Evolutionary conservation across 2,113 vertebrate species (phyloP).

Genomic region (Hemibagrus wyckioides): DNA sequence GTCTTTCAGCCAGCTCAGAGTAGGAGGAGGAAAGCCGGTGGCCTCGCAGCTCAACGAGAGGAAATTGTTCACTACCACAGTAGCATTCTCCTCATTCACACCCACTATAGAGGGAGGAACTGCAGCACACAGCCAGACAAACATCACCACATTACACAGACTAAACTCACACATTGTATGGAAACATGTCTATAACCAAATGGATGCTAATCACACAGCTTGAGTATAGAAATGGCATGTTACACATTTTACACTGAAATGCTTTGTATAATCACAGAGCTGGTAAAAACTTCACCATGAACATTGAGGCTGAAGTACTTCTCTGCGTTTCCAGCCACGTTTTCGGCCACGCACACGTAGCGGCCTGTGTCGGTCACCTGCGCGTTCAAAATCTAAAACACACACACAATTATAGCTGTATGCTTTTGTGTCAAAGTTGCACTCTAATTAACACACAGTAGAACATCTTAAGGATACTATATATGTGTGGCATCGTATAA

Average conservation of each 20-base stretch:
- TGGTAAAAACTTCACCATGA: constrained; percentile 76
- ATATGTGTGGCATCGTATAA: not conserved
- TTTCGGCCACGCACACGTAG: constrained; percentile 86
- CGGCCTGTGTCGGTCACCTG: constrained; percentile 88
- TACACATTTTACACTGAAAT: no score
- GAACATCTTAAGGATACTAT: not conserved
- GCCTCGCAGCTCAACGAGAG: constrained; percentile 90
- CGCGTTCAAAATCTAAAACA: constrained; percentile 80
- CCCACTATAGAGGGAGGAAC: constrained; percentile 88
- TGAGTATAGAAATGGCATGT: not conserved
- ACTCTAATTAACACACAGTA: not conserved
- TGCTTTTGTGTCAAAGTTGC: not conserved
- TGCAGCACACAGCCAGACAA: constrained; percentile 54
- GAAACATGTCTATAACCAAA: no score
- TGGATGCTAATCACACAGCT: not conserved
- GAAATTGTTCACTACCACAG: constrained; percentile 91
- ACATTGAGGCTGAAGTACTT: constrained; percentile 93
- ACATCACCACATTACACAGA: not conserved
- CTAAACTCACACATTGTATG: not conserved
- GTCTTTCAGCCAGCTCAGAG: constrained; percentile 89
- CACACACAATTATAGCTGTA: constrained; percentile 11
- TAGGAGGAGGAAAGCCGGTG: constrained; percentile 88
- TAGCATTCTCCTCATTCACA: constrained; percentile 81
- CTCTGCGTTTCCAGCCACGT: constrained; percentile 86
- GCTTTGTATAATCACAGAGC: not conserved